phyloP scores from a whole-genome alignment of 2,113 vertebrate species.

The Forbesichthys agassizii region DNA sequence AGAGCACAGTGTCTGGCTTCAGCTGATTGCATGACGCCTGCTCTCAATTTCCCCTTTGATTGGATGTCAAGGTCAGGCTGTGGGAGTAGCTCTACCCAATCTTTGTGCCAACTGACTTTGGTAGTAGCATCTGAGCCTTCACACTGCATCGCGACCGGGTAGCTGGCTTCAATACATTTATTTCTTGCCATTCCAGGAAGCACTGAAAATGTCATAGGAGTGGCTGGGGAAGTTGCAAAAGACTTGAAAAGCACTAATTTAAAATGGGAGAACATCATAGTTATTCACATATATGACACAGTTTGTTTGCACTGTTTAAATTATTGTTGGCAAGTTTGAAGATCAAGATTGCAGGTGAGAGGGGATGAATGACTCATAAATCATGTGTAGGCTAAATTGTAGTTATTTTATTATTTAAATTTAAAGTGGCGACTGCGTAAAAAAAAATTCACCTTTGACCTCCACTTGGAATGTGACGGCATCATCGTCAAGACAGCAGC shows the following conservation, averaged over 20 bases:
- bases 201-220: conserved; percentile 66
- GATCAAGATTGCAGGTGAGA: neutral
- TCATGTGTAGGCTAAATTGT: neutral
- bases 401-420: neutral
- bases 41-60: conserved; percentile 64
- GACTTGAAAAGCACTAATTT: conserved; percentile 51
- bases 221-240: conserved; percentile 61
- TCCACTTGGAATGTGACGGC: conserved; percentile 84
- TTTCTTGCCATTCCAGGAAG: conserved; percentile 70
- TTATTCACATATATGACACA: neutral
- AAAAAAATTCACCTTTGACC: conserved; percentile 80
- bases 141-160: conserved; percentile 71
- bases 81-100: conserved; percentile 64
- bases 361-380: neutral
- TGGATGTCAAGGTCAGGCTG: conserved; percentile 67
- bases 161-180: conserved; percentile 73
- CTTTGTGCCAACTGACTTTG: conserved; percentile 75
- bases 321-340: too few species aligned
- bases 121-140: conserved; percentile 71
- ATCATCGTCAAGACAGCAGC: conserved; percentile 84
- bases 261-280: conserved; percentile 9
- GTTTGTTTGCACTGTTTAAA: neutral
- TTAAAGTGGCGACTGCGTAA: neutral
- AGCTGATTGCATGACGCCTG: conserved; percentile 69
- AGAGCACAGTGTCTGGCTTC: conserved; percentile 73